Evolutionary conservation across 2,888 invertebrate genomes (phyloP).

Genomic region (Melinaea marsaeus): DNA sequence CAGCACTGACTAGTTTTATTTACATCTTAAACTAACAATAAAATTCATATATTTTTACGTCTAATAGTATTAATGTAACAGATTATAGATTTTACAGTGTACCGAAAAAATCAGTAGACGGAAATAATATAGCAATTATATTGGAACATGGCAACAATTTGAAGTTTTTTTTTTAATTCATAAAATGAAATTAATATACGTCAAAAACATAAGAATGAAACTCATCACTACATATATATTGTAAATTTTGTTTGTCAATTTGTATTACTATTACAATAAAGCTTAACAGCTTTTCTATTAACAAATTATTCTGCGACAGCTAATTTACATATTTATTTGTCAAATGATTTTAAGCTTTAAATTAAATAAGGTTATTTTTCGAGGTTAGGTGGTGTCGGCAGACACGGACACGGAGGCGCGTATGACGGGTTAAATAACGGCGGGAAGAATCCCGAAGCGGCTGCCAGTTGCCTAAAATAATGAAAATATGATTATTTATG

Average conservation of each 20-base stretch:
- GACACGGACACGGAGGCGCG: constrained; percentile 59
- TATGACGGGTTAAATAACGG: constrained; percentile 54
- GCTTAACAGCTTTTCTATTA: no score
- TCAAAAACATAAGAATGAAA: no score
- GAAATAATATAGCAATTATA: no score
- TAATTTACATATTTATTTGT: not conserved
- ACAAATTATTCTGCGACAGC: no score
- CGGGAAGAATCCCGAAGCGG: constrained; percentile 79
- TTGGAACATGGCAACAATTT: no score
- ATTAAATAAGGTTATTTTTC: constrained; percentile 26
- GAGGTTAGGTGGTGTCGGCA: constrained; percentile 41
- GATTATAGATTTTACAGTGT: no score
- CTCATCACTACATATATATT: no score
- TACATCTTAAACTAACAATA: constrained; percentile 25
- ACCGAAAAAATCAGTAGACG: no score
- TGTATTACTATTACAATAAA: no score
- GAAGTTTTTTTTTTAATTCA: no score
- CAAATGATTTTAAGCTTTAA: not conserved
- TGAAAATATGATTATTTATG: constrained; percentile 6
- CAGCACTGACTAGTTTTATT: constrained; percentile 32
- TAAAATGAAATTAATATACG: no score
- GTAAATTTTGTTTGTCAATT: no score
- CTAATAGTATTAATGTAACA: not conserved
- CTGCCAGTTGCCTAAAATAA: constrained; percentile 76
- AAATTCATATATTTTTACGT: not conserved